phyloP scores from a whole-genome alignment of 2,113 vertebrate genomes.

The Oncorhynchus gorbuscha region DNA sequence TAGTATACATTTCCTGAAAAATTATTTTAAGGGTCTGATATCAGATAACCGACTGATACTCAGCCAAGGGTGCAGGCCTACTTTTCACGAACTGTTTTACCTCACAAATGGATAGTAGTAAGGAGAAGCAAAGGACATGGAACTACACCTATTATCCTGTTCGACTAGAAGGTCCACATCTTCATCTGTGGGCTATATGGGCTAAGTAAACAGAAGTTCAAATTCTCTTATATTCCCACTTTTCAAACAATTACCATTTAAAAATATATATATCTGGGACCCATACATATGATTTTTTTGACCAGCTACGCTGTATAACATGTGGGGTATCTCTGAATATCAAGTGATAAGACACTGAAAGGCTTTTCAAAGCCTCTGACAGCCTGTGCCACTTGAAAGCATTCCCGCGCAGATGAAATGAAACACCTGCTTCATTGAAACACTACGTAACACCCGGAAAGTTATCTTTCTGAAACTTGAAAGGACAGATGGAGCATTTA shows the following conservation, averaged over 20 bases:
- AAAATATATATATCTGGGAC: background rate
- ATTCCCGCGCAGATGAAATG: conserved; percentile 54
- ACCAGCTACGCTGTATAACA: background rate
- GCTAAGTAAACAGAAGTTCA: background rate
- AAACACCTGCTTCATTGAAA: conserved; percentile 55
- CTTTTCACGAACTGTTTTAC: no score
- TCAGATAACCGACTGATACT: no score
- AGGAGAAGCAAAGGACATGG: no score
- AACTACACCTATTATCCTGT: no score
- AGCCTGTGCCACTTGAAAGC: conserved; percentile 53
- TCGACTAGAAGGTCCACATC: no score
- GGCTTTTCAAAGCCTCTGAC: conserved; percentile 10
- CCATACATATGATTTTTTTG: background rate
- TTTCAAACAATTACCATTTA: background rate
- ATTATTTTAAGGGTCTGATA: no score
- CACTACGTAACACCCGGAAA: conserved; percentile 58
- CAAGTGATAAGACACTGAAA: conserved; percentile 29
- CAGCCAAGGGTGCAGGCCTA: no score
- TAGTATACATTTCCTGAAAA: no score
- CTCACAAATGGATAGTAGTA: no score
- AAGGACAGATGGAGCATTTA: conserved; percentile 39
- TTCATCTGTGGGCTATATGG: background rate
- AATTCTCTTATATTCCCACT: background rate
- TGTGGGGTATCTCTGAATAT: conserved; percentile 3
- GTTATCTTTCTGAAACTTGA: conserved; percentile 67